A percentile compares a stretch with the other conserved stretches of the same genome.
Conservation (phyloP, 2,888 invertebrate species). For the Camponotus fellah region DNA sequence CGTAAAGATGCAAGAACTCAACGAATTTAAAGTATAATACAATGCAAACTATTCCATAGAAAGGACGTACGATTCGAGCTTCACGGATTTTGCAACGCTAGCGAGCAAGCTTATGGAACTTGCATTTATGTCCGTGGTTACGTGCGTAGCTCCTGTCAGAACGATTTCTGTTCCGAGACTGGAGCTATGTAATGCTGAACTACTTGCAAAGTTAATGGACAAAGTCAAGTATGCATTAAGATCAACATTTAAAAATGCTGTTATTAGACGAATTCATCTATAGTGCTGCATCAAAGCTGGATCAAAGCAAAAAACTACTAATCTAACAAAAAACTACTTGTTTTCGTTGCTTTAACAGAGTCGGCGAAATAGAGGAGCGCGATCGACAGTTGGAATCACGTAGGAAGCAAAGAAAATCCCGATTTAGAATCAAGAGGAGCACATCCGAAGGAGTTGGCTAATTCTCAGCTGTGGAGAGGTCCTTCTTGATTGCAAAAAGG, state of each 20-base stretch:
- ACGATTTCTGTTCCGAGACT: conserved; percentile 5
- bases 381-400: neutral
- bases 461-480: too few relatives aligned
- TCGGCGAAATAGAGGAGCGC: neutral
- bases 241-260: neutral
- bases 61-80: neutral
- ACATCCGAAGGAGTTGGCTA: too few relatives aligned
- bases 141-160: neutral
- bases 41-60: neutral
- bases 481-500: too few relatives aligned
- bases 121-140: conserved; percentile 5
- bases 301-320: neutral
- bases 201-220: neutral
- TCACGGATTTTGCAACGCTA: neutral
- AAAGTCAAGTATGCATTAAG: neutral
- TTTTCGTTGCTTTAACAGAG: neutral
- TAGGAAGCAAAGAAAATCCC: neutral
- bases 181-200: neutral
- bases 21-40: neutral
- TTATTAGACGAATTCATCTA: neutral
- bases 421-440: neutral
- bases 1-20: neutral
- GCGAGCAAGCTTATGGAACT: neutral
- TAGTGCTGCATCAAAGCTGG: neutral
- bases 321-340: neutral